Conservation (phyloP, 1,140 invertebrate species). For the Argopecten irradians region DNA sequence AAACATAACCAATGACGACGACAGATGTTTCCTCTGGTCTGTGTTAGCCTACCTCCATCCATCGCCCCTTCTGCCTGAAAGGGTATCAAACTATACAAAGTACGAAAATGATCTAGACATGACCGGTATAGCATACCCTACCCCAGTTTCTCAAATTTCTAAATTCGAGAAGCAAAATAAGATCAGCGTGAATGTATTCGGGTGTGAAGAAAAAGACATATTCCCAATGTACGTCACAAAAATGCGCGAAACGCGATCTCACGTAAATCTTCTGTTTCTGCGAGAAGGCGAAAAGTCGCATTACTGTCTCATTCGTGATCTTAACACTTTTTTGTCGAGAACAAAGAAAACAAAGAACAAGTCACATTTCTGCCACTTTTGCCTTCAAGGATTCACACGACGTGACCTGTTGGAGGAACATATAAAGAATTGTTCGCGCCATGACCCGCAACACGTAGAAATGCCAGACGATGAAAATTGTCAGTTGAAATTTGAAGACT, state of each 20-base stretch:
- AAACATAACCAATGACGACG: slow-evolving; percentile 28
- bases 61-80: not conserved
- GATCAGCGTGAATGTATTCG: slow-evolving; percentile 34
- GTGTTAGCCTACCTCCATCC: not conserved
- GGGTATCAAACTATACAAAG: not conserved
- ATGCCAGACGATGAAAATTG: slow-evolving; percentile 23
- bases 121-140: slow-evolving; percentile 27
- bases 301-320: slow-evolving; percentile 1
- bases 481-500: slow-evolving; percentile 31
- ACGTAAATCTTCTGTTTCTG: not conserved
- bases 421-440: not conserved
- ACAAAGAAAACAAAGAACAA: not conserved
- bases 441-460: slow-evolving; percentile 7
- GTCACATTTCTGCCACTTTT: slow-evolving; percentile 32
- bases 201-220: slow-evolving; percentile 27
- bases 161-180: slow-evolving; percentile 46
- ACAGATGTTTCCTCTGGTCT: slow-evolving; percentile 34
- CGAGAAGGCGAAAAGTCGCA: not conserved
- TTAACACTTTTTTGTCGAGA: slow-evolving; percentile 26
- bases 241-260: not conserved
- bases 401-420: not conserved
- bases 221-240: slow-evolving; percentile 35
- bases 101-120: slow-evolving; percentile 30
- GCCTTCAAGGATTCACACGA: slow-evolving; percentile 29
- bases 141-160: not conserved